These are phyloP conservation scores for Callyntrura guangdongensis DNA, from an alignment of 2,888 invertebrate species.

Conservation along the genomic window DNA sequence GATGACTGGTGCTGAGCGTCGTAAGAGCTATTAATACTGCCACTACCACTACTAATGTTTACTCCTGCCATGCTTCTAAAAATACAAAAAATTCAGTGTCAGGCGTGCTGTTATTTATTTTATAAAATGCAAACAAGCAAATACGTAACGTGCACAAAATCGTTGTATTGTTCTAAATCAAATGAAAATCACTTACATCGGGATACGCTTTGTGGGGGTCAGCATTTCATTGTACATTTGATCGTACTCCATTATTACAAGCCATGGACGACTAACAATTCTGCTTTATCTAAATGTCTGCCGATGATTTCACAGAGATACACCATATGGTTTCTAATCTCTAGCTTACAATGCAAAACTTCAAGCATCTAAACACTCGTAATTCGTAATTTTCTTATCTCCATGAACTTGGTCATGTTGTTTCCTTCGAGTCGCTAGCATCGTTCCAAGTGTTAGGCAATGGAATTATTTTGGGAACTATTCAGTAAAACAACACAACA, in stretches of 20 bases:
- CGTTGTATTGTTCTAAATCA: background rate
- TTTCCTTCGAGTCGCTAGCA: background rate
- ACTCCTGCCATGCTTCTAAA: slow-evolving; percentile 71
- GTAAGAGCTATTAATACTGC: slow-evolving; percentile 48
- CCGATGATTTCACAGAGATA: background rate
- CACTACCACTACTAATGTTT: slow-evolving; percentile 19
- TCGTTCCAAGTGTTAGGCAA: too few species aligned
- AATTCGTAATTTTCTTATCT: background rate
- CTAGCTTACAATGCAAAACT: background rate
- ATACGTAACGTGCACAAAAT: too few species aligned
- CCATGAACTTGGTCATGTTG: background rate
- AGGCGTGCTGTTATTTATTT: background rate
- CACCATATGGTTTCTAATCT: too few species aligned
- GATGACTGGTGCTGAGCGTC: slow-evolving; percentile 44
- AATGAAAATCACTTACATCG: slow-evolving; percentile 74
- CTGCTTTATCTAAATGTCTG: background rate
- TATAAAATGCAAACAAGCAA: too few species aligned
- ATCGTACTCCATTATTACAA: slow-evolving; percentile 76
- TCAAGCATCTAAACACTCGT: background rate
- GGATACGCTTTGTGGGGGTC: slow-evolving; percentile 82
- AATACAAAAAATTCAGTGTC: background rate
- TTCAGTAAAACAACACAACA: too few species aligned
- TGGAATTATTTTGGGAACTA: too few species aligned
- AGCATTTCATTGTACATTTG: slow-evolving; percentile 81
- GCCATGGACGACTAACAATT: background rate